Base-by-base conservation (phyloP, 2,113 vertebrate species). In the Sigmodon hispidus region DNA sequence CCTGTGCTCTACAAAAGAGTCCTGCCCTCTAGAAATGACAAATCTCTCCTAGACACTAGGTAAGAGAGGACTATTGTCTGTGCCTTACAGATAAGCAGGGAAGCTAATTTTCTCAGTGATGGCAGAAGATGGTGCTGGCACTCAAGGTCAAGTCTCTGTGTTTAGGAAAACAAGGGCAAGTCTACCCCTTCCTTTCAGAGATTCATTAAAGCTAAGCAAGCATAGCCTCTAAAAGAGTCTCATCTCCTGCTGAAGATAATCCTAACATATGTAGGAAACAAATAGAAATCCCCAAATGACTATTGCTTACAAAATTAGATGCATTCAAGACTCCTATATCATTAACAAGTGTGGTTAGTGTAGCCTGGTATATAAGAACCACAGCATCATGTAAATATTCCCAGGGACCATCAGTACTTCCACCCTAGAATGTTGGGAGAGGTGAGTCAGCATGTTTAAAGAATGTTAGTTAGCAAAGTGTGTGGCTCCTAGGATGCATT, bases 301-400 rank as follows among this genome's bases (percentile, higher is more conserved):
- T 52, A n/a, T 75, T 92, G 29, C 34, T 94, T 94, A 52, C 45
- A 79, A 95, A 92, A 40, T 84, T 22, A 87, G 21, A 40, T 31
- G 50, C 1, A 59, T 70, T 19, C n/a, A 13, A 15, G 52, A 69
- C 16, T 90, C 40, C 86, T 87, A 36, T 29, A 55, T 55, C 31
- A 24, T 0, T 2, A 45, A 2, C n/a, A 36, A 43, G 17, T 15
- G 1, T 10, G 11, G 22, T 85, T 61, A 55, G 55, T 36, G 57
- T 70, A 19, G 17, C 65, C 72, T 40, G n/a, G 26, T 4, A 45
- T 59, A 12, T 17, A 55, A 26, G 29, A 61, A 19, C 73, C 50
- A 84, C 63, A 70, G 48, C 40, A 87, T 5, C 69, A 43, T 13
- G 36, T 45, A 22, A 12, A 50, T 65, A 19, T 43, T 89, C 48